A percentile compares a stretch with the other conserved stretches of the same genome.
These are phyloP conservation scores for Gyrodactylus salaris DNA, from an alignment of 1,140 invertebrate genomes.

Conservation along the genomic window DNA sequence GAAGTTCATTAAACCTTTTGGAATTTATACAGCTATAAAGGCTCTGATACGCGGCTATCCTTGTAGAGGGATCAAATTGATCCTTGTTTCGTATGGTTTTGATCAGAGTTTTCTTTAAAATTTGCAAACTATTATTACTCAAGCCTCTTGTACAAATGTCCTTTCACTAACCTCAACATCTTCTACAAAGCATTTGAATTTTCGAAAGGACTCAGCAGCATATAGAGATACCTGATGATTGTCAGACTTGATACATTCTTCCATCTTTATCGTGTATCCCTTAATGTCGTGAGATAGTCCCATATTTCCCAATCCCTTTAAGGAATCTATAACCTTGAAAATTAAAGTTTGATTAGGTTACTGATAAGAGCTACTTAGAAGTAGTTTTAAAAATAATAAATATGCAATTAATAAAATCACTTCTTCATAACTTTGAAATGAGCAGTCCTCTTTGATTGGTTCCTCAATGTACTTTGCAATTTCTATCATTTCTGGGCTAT, in stretches of 20 bases:
- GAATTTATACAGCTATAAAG: neutral
- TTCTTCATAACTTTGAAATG: no score
- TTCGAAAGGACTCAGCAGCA: neutral
- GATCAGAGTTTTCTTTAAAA: neutral
- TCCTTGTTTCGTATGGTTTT: no score
- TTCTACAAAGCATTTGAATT: neutral
- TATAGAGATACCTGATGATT: neutral
- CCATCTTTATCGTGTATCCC: neutral
- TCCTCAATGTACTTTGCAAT: no score
- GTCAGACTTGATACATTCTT: neutral
- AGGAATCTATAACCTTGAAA: neutral
- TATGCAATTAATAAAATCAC: no score
- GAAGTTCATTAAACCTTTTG: neutral
- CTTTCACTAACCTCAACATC: neutral
- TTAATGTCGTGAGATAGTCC: neutral
- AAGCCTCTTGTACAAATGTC: neutral
- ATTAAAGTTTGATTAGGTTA: no score
- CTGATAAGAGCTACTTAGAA: no score
- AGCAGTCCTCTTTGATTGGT: no score
- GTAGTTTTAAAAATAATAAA: no score
- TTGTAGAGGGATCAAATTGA: no score
- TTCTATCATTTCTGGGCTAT: no score
- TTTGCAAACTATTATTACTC: neutral
- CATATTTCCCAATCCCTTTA: neutral
- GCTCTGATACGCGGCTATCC: neutral